A percentile compares a stretch with the other conserved stretches of the same genome.
phyloP scores from a whole-genome alignment of 2,888 invertebrate genomes.

The Cephus rjabovi region DNA sequence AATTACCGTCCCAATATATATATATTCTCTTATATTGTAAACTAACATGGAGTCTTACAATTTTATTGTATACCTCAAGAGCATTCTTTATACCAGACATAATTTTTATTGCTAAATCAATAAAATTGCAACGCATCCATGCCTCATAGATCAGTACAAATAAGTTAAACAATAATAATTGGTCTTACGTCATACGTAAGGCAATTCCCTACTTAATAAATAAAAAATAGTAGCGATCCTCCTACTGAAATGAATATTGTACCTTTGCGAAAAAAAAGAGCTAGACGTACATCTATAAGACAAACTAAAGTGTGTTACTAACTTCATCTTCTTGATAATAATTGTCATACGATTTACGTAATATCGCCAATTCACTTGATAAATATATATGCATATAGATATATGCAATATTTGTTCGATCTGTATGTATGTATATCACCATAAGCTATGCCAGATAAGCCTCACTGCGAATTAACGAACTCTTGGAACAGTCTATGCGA shows the following conservation, averaged over 20 bases:
- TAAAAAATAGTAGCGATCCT: conserved; percentile 36
- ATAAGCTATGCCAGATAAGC: background rate
- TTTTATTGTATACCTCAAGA: too few species aligned
- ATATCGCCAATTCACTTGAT: conserved; percentile 31
- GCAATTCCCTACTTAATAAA: conserved; percentile 37
- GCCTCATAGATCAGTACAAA: conserved; percentile 51
- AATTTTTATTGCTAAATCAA: conserved; percentile 6
- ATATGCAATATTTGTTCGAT: conserved; percentile 13
- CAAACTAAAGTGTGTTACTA: conserved; percentile 32
- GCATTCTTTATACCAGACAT: background rate
- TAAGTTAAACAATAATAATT: conserved; percentile 42
- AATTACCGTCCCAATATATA: too few species aligned
- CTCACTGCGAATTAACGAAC: background rate
- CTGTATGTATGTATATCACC: background rate
- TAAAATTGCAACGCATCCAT: conserved; percentile 36
- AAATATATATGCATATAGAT: conserved; percentile 21
- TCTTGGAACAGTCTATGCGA: background rate
- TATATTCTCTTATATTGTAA: too few species aligned
- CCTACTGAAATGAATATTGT: conserved; percentile 37
- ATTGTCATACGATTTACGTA: conserved; percentile 42
- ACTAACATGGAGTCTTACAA: too few species aligned
- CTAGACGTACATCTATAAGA: conserved; percentile 30
- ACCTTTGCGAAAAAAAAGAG: conserved; percentile 30
- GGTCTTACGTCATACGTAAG: conserved; percentile 28
- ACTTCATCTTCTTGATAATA: conserved; percentile 37